Percentiles rank a stretch among this genome's conserved stretches.
Evolutionary conservation across 2,113 vertebrate genomes (phyloP).

Genomic region (Rhinolophus ferrumequinum): DNA sequence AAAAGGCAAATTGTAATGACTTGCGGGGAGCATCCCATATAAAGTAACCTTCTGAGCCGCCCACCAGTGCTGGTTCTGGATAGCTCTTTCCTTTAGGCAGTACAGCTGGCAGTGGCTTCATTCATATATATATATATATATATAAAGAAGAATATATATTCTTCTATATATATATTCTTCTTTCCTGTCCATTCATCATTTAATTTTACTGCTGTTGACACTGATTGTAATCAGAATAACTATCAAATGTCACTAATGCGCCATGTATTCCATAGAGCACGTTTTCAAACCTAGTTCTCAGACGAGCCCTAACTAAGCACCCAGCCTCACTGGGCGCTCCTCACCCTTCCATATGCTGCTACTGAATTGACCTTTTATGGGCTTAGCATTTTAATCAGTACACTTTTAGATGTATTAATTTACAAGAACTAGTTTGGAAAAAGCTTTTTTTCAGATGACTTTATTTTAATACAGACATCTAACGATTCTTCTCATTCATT

Average conservation of each 20-base stretch:
- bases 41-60: neutral
- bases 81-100: neutral
- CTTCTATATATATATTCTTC: neutral
- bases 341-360: neutral
- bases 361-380: neutral
- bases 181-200: neutral
- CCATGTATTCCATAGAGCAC: neutral
- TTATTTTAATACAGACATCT: neutral
- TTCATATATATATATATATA: no score
- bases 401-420: neutral
- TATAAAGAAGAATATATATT: no score
- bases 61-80: neutral
- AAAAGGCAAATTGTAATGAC: neutral
- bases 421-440: conserved; percentile 23
- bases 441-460: neutral
- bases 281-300: neutral
- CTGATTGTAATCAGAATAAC: conserved; percentile 3
- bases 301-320: neutral
- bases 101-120: neutral
- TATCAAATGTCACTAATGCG: neutral
- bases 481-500: neutral
- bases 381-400: neutral
- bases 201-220: neutral
- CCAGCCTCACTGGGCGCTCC: neutral
- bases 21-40: neutral